These are phyloP conservation scores for Ivindomyrus marchei DNA, from an alignment of 2,113 vertebrate genomes.

Conservation along the genomic window DNA sequence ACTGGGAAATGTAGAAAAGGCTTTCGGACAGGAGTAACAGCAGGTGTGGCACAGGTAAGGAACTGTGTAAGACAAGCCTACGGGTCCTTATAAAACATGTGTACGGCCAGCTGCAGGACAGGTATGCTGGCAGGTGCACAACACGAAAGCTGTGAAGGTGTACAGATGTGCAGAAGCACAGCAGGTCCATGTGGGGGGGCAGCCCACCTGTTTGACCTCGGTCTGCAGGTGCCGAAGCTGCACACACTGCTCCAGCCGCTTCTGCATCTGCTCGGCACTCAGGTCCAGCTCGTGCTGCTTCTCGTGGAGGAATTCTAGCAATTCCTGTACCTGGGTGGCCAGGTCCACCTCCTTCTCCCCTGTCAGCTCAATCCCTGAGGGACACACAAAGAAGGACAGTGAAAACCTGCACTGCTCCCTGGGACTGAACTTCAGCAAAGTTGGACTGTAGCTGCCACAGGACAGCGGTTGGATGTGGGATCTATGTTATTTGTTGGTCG, in stretches of 20 bases:
- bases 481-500: background rate
- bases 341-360: constrained; percentile 83
- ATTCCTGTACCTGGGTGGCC: constrained; percentile 76
- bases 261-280: constrained; percentile 78
- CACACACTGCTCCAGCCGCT: constrained; percentile 77
- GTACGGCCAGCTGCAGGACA: background rate
- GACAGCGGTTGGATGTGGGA: background rate
- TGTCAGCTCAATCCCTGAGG: constrained; percentile 75
- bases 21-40: background rate
- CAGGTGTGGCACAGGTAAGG: background rate
- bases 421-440: background rate
- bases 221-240: constrained; percentile 80
- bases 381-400: constrained; percentile 10
- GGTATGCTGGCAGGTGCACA: background rate
- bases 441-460: background rate
- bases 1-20: background rate
- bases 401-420: background rate
- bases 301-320: constrained; percentile 81
- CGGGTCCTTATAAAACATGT: background rate
- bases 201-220: constrained; percentile 77
- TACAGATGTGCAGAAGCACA: background rate
- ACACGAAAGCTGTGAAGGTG: background rate
- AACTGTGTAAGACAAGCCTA: background rate
- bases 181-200: background rate
- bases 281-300: constrained; percentile 78